These are phyloP conservation scores for Fabriciana adippe DNA, from an alignment of 2,888 invertebrate genomes.

Conservation along the genomic window DNA sequence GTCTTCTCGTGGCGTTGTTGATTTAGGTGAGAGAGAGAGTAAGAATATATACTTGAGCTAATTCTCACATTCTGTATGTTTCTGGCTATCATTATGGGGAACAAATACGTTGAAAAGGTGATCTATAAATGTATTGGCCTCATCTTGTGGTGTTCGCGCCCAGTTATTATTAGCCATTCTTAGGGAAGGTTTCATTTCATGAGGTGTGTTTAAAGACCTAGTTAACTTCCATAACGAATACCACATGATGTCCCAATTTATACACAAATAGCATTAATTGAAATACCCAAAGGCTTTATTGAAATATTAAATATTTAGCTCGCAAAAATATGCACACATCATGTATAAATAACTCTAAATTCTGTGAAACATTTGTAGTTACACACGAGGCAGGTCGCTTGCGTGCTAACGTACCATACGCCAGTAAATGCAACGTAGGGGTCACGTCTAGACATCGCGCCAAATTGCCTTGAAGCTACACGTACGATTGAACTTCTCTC, in stretches of 20 bases:
- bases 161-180: too few species aligned
- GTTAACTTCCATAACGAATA: not conserved
- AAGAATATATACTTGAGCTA: too few species aligned
- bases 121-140: too few species aligned
- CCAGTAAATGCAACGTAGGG: constrained; percentile 11
- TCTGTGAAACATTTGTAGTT: constrained; percentile 12
- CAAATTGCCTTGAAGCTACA: constrained; percentile 16
- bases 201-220: too few species aligned
- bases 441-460: constrained; percentile 15
- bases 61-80: too few species aligned
- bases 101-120: too few species aligned
- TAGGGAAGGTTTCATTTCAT: too few species aligned
- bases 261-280: not conserved
- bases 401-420: constrained; percentile 13
- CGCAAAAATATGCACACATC: not conserved
- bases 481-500: constrained; percentile 14
- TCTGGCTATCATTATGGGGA: too few species aligned
- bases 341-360: not conserved
- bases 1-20: too few species aligned
- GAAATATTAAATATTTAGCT: not conserved
- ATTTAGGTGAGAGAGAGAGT: too few species aligned
- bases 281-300: not conserved
- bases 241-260: not conserved
- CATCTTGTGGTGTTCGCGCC: too few species aligned
- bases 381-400: not conserved